Conservation (phyloP, 1,140 invertebrate genomes). For the Anastatus disparis region DNA sequence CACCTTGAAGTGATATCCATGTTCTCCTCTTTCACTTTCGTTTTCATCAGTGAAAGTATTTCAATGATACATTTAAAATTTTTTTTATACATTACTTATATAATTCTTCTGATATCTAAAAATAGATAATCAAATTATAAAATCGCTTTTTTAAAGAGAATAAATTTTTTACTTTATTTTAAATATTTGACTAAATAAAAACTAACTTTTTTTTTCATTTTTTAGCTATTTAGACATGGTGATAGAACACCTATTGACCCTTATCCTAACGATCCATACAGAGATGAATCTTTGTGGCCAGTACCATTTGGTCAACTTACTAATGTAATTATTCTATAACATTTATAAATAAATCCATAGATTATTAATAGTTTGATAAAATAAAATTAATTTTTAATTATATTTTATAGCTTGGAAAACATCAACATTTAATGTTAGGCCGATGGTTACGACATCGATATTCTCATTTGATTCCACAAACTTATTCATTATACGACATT, state of each 20-base stretch:
- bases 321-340: constrained; percentile 69
- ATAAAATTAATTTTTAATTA: constrained; percentile 3
- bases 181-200: not conserved
- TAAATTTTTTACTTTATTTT: constrained; percentile 14
- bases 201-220: constrained; percentile 40
- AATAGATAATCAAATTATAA: not conserved
- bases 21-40: constrained; percentile 13
- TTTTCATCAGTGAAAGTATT: constrained; percentile 13
- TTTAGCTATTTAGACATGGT: constrained; percentile 82
- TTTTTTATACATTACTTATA: too few species aligned
- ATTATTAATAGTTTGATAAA: not conserved
- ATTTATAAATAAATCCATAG: constrained; percentile 24
- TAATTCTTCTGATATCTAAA: too few species aligned
- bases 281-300: constrained; percentile 76
- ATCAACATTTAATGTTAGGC: constrained; percentile 82
- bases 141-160: too few species aligned
- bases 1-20: not conserved
- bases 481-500: constrained; percentile 72
- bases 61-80: not conserved
- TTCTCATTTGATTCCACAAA: constrained; percentile 65
- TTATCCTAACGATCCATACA: constrained; percentile 84
- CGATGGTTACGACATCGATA: constrained; percentile 81
- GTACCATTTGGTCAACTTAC: constrained; percentile 83
- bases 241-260: constrained; percentile 80
- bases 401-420: constrained; percentile 79